Evolutionary conservation across 2,888 invertebrate species (phyloP).

Genomic region (Drosophila prolongata): DNA sequence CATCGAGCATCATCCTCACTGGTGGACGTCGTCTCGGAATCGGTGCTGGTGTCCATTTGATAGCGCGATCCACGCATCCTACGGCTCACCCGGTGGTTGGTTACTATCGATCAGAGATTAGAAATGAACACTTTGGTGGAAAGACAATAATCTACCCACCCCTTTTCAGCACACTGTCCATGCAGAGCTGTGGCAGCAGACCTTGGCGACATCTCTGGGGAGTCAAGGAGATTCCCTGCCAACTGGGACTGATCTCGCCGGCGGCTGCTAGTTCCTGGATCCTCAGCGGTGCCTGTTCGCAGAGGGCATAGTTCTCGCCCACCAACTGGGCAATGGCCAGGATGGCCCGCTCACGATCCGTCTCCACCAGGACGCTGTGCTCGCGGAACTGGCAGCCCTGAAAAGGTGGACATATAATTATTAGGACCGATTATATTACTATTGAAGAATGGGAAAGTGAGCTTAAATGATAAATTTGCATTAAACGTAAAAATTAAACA

Average conservation of each 20-base stretch:
- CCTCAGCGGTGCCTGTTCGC: conserved; percentile 76
- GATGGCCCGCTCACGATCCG: conserved; percentile 88
- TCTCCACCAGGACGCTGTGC: conserved; percentile 88
- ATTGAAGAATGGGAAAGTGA: too few species aligned
- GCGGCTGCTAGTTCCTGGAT: conserved; percentile 68
- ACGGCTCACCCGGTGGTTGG: conserved; percentile 66
- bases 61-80: conserved; percentile 58
- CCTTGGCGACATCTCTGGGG: conserved; percentile 83
- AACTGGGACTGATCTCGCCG: conserved; percentile 72
- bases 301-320: conserved; percentile 81
- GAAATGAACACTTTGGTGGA: too few species aligned
- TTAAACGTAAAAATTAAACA: too few species aligned
- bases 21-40: conserved; percentile 80
- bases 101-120: conserved; percentile 55
- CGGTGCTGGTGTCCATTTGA: conserved; percentile 81
- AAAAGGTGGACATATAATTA: background rate
- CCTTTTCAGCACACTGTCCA: conserved; percentile 63
- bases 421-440: background rate
- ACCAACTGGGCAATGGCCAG: conserved; percentile 84
- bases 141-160: background rate
- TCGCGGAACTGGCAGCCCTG: conserved; percentile 91
- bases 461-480: too few species aligned
- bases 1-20: conserved; percentile 70
- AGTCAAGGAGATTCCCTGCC: conserved; percentile 82
- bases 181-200: conserved; percentile 80